A percentile compares a stretch with the other conserved stretches of the same genome.
These are phyloP conservation scores for Oryzias celebensis DNA, from an alignment of 2,113 vertebrate genomes.

Conservation along the genomic window DNA sequence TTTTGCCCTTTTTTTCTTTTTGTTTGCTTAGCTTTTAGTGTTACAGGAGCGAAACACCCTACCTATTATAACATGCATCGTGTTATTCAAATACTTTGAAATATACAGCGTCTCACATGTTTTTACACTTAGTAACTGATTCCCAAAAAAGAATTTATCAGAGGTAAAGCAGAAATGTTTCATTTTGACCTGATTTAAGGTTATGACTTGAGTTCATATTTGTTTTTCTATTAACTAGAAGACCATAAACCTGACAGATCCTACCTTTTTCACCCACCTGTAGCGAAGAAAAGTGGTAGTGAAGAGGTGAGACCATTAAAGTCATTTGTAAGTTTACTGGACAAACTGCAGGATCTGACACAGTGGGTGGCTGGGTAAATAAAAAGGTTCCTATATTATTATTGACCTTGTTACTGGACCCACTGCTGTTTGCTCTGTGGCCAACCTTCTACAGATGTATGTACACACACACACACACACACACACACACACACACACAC, in stretches of 20 bases:
- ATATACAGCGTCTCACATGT: constrained; percentile 45
- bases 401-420: constrained; percentile 73
- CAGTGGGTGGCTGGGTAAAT: constrained; percentile 73
- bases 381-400: constrained; percentile 73
- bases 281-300: constrained; percentile 48
- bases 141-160: not conserved
- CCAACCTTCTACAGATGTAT: constrained; percentile 22
- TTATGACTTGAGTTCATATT: no score
- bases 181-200: no score
- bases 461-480: constrained; percentile 14
- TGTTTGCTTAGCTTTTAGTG: no score
- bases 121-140: constrained; percentile 40
- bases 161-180: no score
- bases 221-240: not conserved
- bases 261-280: constrained; percentile 21
- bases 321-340: constrained; percentile 75
- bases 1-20: no score
- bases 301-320: constrained; percentile 36
- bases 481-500: not conserved
- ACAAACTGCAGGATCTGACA: constrained; percentile 70
- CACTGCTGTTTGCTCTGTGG: constrained; percentile 68
- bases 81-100: constrained; percentile 38
- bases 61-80: constrained; percentile 31
- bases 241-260: constrained; percentile 25
- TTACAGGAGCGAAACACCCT: no score